phyloP scores from a whole-genome alignment of 2,797 vertebrate species.

The Picus viridis region DNA sequence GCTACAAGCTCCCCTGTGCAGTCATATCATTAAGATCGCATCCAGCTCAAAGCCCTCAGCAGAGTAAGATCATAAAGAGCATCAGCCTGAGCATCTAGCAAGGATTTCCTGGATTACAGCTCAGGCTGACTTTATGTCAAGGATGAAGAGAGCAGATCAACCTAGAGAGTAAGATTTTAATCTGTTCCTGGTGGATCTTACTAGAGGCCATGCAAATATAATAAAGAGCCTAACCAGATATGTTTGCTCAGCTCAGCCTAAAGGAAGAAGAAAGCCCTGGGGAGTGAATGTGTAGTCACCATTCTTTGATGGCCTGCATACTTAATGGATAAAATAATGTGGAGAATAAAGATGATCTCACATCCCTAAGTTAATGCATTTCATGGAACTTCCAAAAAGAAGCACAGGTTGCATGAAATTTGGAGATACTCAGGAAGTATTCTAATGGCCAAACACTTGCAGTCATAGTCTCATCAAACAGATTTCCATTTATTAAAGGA shows the following conservation, averaged over 20 bases:
- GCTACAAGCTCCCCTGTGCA: background rate
- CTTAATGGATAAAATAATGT: background rate
- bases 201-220: background rate
- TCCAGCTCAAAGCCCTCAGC: background rate
- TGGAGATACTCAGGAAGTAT: background rate
- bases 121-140: background rate
- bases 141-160: background rate
- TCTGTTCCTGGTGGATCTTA: background rate
- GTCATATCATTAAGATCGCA: background rate
- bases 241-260: background rate
- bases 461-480: background rate
- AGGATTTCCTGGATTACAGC: constrained; percentile 33
- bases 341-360: background rate
- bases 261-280: background rate
- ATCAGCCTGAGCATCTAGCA: constrained; percentile 8
- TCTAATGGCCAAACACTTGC: background rate
- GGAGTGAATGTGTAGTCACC: background rate
- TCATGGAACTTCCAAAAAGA: background rate
- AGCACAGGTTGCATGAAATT: background rate
- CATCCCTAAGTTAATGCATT: background rate
- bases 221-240: background rate
- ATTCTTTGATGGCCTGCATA: background rate
- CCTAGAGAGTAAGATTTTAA: background rate
- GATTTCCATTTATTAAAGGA: background rate
- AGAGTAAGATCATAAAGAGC: background rate